Evolutionary conservation across 1,140 invertebrate genomes (phyloP).

Genomic region (Nymphalis io): DNA sequence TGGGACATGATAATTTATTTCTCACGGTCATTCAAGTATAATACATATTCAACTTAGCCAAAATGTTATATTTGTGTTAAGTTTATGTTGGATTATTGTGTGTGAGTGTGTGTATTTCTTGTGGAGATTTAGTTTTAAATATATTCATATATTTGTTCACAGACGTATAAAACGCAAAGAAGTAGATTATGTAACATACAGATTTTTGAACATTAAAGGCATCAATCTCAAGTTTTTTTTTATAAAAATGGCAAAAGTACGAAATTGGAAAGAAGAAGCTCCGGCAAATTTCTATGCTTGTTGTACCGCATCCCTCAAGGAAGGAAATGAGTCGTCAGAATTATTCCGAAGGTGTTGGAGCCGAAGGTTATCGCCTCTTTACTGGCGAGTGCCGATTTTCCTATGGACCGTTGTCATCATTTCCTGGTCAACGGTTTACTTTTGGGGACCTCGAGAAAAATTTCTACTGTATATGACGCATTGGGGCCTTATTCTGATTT

Average conservation of each 20-base stretch:
- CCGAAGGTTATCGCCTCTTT: slow-evolving; percentile 54
- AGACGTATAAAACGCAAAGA: slow-evolving; percentile 15
- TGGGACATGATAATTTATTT: slow-evolving; percentile 21
- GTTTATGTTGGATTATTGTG: slow-evolving; percentile 11
- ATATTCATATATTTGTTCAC: slow-evolving; percentile 43
- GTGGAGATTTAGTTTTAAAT: neutral
- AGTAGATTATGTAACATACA: neutral
- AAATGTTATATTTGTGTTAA: slow-evolving; percentile 28
- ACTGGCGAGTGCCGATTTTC: slow-evolving; percentile 66
- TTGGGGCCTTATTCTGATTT: slow-evolving; percentile 67
- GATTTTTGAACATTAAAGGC: neutral
- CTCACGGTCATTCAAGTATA: slow-evolving; percentile 30
- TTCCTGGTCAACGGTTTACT: slow-evolving; percentile 53
- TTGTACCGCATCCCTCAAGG: slow-evolving; percentile 48
- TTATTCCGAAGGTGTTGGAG: slow-evolving; percentile 58
- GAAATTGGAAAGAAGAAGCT: slow-evolving; percentile 49
- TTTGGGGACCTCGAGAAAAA: slow-evolving; percentile 66
- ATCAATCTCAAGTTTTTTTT: neutral
- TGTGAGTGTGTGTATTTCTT: neutral
- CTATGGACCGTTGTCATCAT: slow-evolving; percentile 57
- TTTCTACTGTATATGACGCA: slow-evolving; percentile 75
- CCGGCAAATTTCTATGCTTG: slow-evolving; percentile 48
- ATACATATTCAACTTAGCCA: slow-evolving; percentile 20
- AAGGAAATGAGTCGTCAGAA: slow-evolving; percentile 50
- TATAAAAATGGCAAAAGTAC: slow-evolving; percentile 46